Evolutionary conservation across 2,888 invertebrate species (phyloP), one percentile per base, ranked within the genome.

Genomic region (Drosophila setosimentum): DNA sequence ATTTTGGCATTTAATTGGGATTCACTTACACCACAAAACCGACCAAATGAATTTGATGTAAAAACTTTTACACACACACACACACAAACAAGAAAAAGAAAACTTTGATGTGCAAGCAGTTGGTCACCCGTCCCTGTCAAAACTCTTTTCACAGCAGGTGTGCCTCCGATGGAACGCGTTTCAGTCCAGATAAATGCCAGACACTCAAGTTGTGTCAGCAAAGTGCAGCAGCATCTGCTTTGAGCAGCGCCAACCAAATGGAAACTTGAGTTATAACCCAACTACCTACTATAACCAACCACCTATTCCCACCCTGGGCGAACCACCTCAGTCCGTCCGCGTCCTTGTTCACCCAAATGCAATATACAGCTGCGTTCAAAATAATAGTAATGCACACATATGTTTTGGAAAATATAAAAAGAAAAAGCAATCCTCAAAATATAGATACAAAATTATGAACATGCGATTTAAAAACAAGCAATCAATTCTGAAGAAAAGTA

Each of bases 11-110:
- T 77, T 83, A 89, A 84, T 86, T 85, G 86, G 42, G 55, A 83
- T 80, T 80, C 73, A 76, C 85, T 82, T 69, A 71, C 60, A 73
- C 72, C 76, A 84, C 85, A 71, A 87, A 82, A 59, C 76, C 85
- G 59, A 73, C 58, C 85, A 85, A 84, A 87, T 89, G 89, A 84
- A 84, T 85, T 87, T 89, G 71, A 89, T 88, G 78, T 89, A 73
- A 80, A 85, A 85, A 85, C 77, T 87, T 82, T 82, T 64, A 35
- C 40, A 45, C 51, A 63, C 53, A 54, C 33, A 35, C 40, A 45
- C 51, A 63, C 53, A 54, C 33, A 35, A 54, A 32, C 51, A 16
- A 30, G 21, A 21, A 33, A 32, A 3, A 3, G 21, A 32, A 60
- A 86, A 89, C 79, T 73, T 78, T 60, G 63, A 76, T 72, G 84